A percentile compares a stretch with the other conserved stretches of the same genome.
These are phyloP conservation scores for Philereme vetulata DNA, from an alignment of 2,888 invertebrate species.

Conservation along the genomic window DNA sequence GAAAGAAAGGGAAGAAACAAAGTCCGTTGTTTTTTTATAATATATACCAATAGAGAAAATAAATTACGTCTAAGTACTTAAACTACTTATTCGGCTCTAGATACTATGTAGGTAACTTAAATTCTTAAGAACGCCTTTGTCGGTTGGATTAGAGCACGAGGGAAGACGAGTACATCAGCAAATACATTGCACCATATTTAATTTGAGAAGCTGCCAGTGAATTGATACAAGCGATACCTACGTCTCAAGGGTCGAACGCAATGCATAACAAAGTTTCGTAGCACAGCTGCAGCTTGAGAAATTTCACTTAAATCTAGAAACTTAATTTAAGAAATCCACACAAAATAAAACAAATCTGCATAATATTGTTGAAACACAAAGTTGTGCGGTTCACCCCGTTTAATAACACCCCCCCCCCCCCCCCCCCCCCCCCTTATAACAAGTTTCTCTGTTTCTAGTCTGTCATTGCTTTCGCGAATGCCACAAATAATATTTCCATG, in stretches of 20 bases:
- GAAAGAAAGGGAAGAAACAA: no score
- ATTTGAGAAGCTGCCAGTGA: background rate
- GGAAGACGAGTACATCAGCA: no score
- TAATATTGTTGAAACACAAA: conserved; percentile 29
- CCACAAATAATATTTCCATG: conserved; percentile 23
- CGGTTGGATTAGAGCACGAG: no score
- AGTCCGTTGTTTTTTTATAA: no score
- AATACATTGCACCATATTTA: no score
- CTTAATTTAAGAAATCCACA: conserved; percentile 30
- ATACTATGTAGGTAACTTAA: no score
- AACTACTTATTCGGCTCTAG: no score
- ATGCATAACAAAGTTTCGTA: conserved; percentile 27
- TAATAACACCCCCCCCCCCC: conserved; percentile 18
- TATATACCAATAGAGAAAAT: no score
- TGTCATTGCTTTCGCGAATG: conserved; percentile 24
- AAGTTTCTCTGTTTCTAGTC: conserved; percentile 22
- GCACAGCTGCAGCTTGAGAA: conserved; percentile 23
- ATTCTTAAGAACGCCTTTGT: no score
- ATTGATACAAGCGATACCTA: conserved; percentile 12
- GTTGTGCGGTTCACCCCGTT: conserved; percentile 23
- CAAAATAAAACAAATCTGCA: conserved; percentile 27
- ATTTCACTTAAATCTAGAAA: conserved; percentile 26
- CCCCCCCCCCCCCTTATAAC: conserved; percentile 16
- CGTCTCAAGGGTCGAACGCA: conserved; percentile 12
- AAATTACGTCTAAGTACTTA: no score